Evolutionary conservation across 2,113 vertebrate genomes (phyloP), one percentile per base, ranked within the genome.

Genomic region (Alosa alosa): DNA sequence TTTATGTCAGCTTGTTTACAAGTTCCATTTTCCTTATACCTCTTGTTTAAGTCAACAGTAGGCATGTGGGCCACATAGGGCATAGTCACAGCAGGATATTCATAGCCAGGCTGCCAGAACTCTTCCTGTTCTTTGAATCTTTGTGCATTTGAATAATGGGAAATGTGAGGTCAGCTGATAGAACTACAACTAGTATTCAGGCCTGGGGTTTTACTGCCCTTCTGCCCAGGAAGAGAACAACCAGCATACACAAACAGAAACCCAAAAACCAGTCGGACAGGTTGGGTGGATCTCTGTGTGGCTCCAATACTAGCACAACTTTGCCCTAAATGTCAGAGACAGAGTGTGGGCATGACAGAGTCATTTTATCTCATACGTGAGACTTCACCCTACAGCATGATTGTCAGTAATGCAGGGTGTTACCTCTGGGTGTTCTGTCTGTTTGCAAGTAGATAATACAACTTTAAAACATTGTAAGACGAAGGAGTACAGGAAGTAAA

Each of bases 191-290:
- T 31, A 15, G 31, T 31, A 13, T 75, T 41, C 52, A 22, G 81
- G 39, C 31, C 10, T 60, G 50, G n/a, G 6, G 8, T 85, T 75
- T 45, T 72, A 17, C 41, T 25, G 8, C 6, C 57, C 17, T 7
- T 41, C 57, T 46, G 50, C 8, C 4, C 46, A 4, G 78, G 18
- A 17, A 9, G 18, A 45, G 86, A 82, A n/a, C 84, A 72, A 75
- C 78, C 60, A 82, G 11, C 4, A 45, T 85, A 86, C 88, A 89
- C 91, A 90, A 92, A 94, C 93, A 94, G 94, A 95, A 94, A 95
- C 95, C 86, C 55, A 0, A 46, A 83, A 94, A 88, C 94, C 88
- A 31, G 94, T 90, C 83, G 15, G 88, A 87, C 94, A 64, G 81
- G 94, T 92, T 91, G 44, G 83, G 31, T 25, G 9, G 64, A 6